phyloP scores from a whole-genome alignment of 2,888 invertebrate genomes.

The Suillia variegata region DNA sequence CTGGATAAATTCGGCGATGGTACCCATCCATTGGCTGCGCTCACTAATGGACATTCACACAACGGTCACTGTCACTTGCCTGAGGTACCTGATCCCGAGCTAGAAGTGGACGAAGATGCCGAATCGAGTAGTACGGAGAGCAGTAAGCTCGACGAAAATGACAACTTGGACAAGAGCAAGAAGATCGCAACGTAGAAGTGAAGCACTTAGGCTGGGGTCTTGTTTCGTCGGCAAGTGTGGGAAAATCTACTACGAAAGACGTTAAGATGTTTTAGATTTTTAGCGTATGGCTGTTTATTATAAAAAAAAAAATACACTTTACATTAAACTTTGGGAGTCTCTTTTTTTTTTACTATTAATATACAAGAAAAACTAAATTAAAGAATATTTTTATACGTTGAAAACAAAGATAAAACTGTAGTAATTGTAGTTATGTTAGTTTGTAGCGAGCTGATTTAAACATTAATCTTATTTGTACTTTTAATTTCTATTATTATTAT shows the following conservation, averaged over 20 bases:
- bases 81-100: conserved; percentile 55
- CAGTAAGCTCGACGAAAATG: conserved; percentile 54
- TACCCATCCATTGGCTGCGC: conserved; percentile 41
- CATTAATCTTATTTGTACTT: conserved; percentile 28
- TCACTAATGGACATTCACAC: not conserved
- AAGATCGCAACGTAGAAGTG: conserved; percentile 40
- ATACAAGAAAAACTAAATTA: conserved; percentile 12
- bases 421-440: conserved; percentile 23
- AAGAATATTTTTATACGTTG: conserved; percentile 12
- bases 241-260: conserved; percentile 22
- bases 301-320: conserved; percentile 11
- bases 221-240: conserved; percentile 25
- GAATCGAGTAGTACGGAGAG: conserved; percentile 57
- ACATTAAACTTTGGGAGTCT: conserved; percentile 26
- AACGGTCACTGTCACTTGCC: conserved; percentile 51
- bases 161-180: conserved; percentile 47
- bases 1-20: conserved; percentile 65
- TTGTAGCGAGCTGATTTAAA: conserved; percentile 27
- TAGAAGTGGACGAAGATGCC: conserved; percentile 45
- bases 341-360: no score
- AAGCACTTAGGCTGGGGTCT: conserved; percentile 21
- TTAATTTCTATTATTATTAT: conserved; percentile 7
- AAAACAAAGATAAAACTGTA: conserved; percentile 7
- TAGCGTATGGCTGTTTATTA: conserved; percentile 20
- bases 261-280: conserved; percentile 8